Evolutionary conservation across 2,888 invertebrate genomes (phyloP), one percentile per base, ranked within the genome.

Genomic region (Himalopsyche tibetana): DNA sequence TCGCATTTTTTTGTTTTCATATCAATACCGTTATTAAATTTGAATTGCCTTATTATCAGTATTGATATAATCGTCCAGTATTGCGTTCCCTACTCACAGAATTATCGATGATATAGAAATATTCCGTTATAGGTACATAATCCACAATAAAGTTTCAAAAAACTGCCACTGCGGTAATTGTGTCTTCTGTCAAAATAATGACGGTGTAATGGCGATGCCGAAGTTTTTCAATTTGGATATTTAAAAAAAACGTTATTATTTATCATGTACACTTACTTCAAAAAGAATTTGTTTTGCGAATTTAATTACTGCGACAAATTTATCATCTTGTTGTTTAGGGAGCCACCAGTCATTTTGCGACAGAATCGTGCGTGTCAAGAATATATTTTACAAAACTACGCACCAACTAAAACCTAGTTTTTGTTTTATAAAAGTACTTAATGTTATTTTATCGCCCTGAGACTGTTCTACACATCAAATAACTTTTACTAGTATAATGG

Each of bases 231-330:
- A 74, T 36, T 74, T 74, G 19, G 9, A 74, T 74, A 74, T 28
- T 28, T 28, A 28, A 28, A 28, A n/a, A 74, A 74, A 74, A 74
- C 36, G 74, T 74, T 36, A 38, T 38, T 74, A 74, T 74, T 74
- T 74, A 74, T 74, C 74, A 36, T 74, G 36, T 74, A 74, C 36
- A 74, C 36, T 38, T 74, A 74, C 36, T 38, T 74, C 15, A 36
- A 36, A 74, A 74, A 63, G 28, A 74, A 69, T 28, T 69, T 74
- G 12, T 36, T 51, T 74, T 38, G 74, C 19, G 5, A 74, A 74
- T 74, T 74, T 15, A 74, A 74, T 74, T 74, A 74, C 74, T 74
- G 74, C 74, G 74, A 74, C 74, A 74, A 28, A 74, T 74, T 74
- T 74, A 74, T 74, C 36, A 74, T 74, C 38, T 74, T 74, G 38